These are phyloP conservation scores for Drosophila seguyi DNA, from an alignment of 1,140 invertebrate genomes.

Conservation along the genomic window DNA sequence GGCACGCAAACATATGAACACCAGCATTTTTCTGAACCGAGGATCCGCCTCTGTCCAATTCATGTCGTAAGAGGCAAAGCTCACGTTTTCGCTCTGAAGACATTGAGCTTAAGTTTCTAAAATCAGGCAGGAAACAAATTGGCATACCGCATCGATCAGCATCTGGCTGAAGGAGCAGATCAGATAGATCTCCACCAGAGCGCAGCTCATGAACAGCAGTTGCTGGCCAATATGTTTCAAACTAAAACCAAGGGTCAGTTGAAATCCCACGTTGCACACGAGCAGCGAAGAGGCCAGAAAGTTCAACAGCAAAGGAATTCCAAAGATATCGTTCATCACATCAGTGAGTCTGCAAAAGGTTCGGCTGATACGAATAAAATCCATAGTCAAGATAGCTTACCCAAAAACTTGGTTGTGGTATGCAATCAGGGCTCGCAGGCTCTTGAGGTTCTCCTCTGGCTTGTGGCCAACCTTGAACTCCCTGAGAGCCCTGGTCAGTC, in stretches of 20 bases:
- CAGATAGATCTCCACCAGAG: slow-evolving; percentile 43
- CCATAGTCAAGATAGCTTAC: slow-evolving; percentile 26
- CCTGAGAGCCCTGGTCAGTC: slow-evolving; percentile 29
- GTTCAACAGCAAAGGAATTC: slow-evolving; percentile 60
- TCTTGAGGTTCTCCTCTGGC: slow-evolving; percentile 19
- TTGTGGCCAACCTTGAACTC: slow-evolving; percentile 10
- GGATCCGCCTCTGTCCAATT: slow-evolving; percentile 46
- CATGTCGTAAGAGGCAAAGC: slow-evolving; percentile 51
- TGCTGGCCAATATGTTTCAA: slow-evolving; percentile 40
- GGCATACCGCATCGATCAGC: slow-evolving; percentile 62
- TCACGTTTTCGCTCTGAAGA: slow-evolving; percentile 46
- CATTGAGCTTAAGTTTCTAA: fast-evolving
- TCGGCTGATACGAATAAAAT: background rate
- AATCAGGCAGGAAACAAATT: background rate
- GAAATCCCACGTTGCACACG: slow-evolving; percentile 71
- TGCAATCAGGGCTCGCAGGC: slow-evolving; percentile 38
- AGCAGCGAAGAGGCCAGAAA: slow-evolving; percentile 60
- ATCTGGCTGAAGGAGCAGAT: slow-evolving; percentile 58
- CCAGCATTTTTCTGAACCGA: slow-evolving; percentile 50
- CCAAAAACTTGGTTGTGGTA: slow-evolving; percentile 59
- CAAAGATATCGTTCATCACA: slow-evolving; percentile 66
- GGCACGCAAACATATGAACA: slow-evolving; percentile 42
- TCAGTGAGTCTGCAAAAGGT: slow-evolving; percentile 42
- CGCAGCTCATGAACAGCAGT: slow-evolving; percentile 30
- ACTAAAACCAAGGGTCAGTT: slow-evolving; percentile 51